phyloP scores from a whole-genome alignment of 1,140 invertebrate species.

The Sycophila sp. region DNA sequence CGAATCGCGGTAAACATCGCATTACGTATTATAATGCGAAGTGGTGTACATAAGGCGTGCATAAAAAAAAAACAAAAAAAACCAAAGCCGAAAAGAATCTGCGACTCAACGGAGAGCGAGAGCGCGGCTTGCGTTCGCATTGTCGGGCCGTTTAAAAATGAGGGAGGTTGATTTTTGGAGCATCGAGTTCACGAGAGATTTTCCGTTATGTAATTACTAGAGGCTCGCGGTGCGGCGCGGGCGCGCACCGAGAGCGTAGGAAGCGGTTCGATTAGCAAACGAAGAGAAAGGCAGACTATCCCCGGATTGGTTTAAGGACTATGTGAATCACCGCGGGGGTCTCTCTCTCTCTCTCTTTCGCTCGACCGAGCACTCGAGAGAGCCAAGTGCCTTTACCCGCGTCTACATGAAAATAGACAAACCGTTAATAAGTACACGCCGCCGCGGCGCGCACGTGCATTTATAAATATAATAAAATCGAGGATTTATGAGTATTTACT shows the following conservation, averaged over 20 bases:
- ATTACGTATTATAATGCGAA: not conserved
- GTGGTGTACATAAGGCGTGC: not conserved
- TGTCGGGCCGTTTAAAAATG: slow-evolving; percentile 26
- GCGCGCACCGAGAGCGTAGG: slow-evolving; percentile 57
- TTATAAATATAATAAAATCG: not conserved
- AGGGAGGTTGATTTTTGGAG: slow-evolving; percentile 33
- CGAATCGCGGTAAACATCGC: not conserved
- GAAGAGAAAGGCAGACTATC: slow-evolving; percentile 66
- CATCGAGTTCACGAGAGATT: slow-evolving; percentile 35
- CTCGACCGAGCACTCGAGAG: not conserved
- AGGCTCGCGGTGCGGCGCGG: not conserved
- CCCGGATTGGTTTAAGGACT: slow-evolving; percentile 63
- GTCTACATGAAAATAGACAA: slow-evolving; percentile 46
- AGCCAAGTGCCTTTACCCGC: slow-evolving; percentile 17
- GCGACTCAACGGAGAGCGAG: too few species aligned
- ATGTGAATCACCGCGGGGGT: slow-evolving; percentile 64
- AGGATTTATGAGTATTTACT: slow-evolving; percentile 1
- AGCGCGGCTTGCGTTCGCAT: too few species aligned
- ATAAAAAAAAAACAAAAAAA: not conserved
- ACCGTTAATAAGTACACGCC: slow-evolving; percentile 25
- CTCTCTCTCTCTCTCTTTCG: too few species aligned
- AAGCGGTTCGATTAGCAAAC: slow-evolving; percentile 68
- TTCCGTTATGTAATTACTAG: slow-evolving; percentile 41
- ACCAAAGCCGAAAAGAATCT: not conserved
- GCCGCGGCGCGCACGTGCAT: not conserved